Evolutionary conservation across 92 coral and sea anemone species (phyloP), one percentile per base, ranked within the genome.

Genomic region (Zoanthus gigantus): DNA sequence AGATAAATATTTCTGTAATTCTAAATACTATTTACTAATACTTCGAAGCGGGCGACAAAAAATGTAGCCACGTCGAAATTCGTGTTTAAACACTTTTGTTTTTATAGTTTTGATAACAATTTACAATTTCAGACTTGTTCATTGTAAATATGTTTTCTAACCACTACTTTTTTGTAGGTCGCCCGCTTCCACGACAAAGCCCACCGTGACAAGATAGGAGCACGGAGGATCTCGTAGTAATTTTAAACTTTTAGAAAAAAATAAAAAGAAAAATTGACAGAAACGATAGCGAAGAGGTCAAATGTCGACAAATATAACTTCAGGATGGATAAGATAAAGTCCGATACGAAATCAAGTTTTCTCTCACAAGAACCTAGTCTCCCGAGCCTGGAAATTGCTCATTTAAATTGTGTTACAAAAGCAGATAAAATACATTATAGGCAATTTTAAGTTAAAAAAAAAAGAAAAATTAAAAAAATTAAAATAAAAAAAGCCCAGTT

Each of bases 361-460:
- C 75, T 71, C 75, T 71, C 42, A 71, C 75, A 23, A 71, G 75
- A 71, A 71, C 75, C 42, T 71, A 47, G 52, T 47, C 52, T 47
- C 52, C 5, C 52, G 52, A 47, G 52, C 8, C 52, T 4, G 52
- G 52, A 47, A 4, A 47, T 47, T 47, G 52, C 52, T 47, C 52
- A 4, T 47, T 47, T 47, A 47, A 67, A 23, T 23, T 23, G 23
- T 23, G 23, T 23, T 23, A 23, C 23, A 23, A 23, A 23, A 23
- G 23, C 23, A 23, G 23, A 23, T 23, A 23, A 23, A 23, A 23
- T 23, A 23, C 23, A 23, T 23, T 23, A 23, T 23, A 23, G 23
- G 23, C 23, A 23, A 23, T 23, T 23, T 23, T 23, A 23, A 23
- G 23, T 23, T 23, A 23, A 23, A 23, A 23, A 23, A 23, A 23